Base-by-base conservation (phyloP, 2,888 invertebrate genomes). In the Agrotis segetum region DNA sequence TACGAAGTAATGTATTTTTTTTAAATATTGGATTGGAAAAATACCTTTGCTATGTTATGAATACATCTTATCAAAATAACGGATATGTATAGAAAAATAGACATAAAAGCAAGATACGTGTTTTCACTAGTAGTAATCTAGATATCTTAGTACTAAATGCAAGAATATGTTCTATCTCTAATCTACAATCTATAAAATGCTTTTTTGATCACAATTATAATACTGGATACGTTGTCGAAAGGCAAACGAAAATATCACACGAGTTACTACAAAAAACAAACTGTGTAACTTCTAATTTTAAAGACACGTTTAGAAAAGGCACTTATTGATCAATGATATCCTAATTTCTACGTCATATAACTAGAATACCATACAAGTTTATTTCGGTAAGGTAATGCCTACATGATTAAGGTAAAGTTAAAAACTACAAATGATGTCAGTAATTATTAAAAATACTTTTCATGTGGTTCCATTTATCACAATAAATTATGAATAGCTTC, bases 191-290 rank as follows among this genome's bases (percentile, higher is more conserved):
- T 66, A 78, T 61, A 64, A 73, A 81, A 81, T 77, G 74, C 74
- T 83, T 74, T 62, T 79, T 79, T 67, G 74, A 87, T 88, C 86
- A 88, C 88, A 89, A 89, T 87, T 85, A 84, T 92, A 93, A 93
- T 93, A 93, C 93, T 93, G 92, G 88, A 89, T 88, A 88, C 81
- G 88, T 91, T 86, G 69, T 77, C 86, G 84, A 89, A 89, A 88
- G 85, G 79, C 86, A 85, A 90, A 88, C 79, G 74, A 84, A 87
- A 87, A 89, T 89, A 92, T 92, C 91, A 91, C 92, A 91, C 90
- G 77, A 79, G 21, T 80, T 64, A 34, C 71, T 75, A 74, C 46
- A 77, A 82, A 75, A 62, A 64, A 70, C 63, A 64, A 67, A 67
- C 58, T 24, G 17, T 66, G 44, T 67, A 80, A 82, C 21, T 67